phyloP scores from a whole-genome alignment of 2,797 vertebrate species.

The Sebastes ruberrimus region DNA sequence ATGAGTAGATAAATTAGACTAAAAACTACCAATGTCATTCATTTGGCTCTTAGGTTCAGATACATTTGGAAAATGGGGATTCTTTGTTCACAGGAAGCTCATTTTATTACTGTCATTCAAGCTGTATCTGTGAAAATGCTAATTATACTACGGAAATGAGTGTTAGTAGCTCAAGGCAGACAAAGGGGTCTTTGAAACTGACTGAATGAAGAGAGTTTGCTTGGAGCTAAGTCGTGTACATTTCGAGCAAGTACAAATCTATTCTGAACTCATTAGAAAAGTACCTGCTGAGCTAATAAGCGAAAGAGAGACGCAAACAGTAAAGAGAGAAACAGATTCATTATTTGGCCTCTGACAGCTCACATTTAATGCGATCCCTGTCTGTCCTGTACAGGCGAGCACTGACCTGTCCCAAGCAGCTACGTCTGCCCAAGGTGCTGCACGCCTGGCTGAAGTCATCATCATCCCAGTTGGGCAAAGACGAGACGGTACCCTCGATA shows the following conservation, averaged over 20 bases:
- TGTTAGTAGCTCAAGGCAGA: constrained; percentile 10
- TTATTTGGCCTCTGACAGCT: not conserved
- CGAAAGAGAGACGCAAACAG: not conserved
- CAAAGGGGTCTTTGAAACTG: constrained; percentile 19
- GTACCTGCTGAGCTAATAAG: not conserved
- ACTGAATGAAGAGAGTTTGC: constrained; percentile 17
- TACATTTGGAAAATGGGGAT: constrained; percentile 7
- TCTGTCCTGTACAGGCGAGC: not conserved
- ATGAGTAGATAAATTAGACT: constrained; percentile 45
- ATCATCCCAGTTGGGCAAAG: constrained; percentile 94
- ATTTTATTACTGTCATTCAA: constrained; percentile 24
- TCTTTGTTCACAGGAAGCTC: constrained; percentile 28
- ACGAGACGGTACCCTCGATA: constrained; percentile 88
- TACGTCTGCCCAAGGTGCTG: constrained; percentile 85
- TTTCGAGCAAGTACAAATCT: constrained; percentile 11
- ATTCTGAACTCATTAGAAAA: constrained; percentile 15
- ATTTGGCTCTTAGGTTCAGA: constrained; percentile 29
- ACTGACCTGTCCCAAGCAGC: constrained; percentile 91
- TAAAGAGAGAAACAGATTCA: not conserved
- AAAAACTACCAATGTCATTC: constrained; percentile 37
- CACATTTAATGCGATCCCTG: not conserved
- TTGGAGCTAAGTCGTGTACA: constrained; percentile 9
- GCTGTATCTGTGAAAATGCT: constrained; percentile 43
- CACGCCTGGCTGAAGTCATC: constrained; percentile 95
- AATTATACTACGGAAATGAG: constrained; percentile 30